These are phyloP conservation scores for Urocynchramus pylzowi DNA, from an alignment of 2,113 vertebrate species.

Conservation along the genomic window DNA sequence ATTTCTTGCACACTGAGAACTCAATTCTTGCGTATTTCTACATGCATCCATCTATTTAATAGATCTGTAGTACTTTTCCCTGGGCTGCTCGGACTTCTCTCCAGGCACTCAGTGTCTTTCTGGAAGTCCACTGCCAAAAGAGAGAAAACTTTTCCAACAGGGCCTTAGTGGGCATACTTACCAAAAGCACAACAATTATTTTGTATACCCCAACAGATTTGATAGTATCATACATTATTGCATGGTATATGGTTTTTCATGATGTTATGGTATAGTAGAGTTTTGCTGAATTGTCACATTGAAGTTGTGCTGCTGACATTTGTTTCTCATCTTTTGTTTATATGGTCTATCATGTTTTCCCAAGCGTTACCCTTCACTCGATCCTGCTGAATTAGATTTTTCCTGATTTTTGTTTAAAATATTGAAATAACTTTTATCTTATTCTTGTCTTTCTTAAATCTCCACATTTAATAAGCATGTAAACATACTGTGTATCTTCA, in stretches of 20 bases:
- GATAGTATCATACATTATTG: rapidly evolving
- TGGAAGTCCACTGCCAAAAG: not conserved
- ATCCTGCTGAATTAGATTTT: not conserved
- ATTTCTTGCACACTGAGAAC: not conserved
- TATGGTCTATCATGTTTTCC: rapidly evolving
- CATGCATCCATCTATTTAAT: not conserved
- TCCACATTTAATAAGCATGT: not conserved
- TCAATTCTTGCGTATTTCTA: not conserved
- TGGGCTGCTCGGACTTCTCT: not conserved
- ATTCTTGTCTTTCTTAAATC: not conserved
- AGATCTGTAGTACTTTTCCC: not conserved
- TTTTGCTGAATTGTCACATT: not conserved
- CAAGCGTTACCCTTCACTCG: not conserved
- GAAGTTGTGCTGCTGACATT: not conserved
- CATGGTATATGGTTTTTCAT: not conserved
- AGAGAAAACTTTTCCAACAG: not conserved
- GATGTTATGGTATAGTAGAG: not conserved
- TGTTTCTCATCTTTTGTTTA: not conserved
- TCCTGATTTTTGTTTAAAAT: not conserved
- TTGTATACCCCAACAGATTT: not conserved
- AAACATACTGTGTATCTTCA: not conserved
- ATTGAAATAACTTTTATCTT: not conserved
- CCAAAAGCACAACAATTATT: not conserved
- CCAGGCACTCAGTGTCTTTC: not conserved
- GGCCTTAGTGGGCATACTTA: not conserved